Evolutionary conservation across 1,140 invertebrate species (phyloP), one percentile per base, ranked within the genome.

Genomic region (Lordiphosa clarofinis): DNA sequence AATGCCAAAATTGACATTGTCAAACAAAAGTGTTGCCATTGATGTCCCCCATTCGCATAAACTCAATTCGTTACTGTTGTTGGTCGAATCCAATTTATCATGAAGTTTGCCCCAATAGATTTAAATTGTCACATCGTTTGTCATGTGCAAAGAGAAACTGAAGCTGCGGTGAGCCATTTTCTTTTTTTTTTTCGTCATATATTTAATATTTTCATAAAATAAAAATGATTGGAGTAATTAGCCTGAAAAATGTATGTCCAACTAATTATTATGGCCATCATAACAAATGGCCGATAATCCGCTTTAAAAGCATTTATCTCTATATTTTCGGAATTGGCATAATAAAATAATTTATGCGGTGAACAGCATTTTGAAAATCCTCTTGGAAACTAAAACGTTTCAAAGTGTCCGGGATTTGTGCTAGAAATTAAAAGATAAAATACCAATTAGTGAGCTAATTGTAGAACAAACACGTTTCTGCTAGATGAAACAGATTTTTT

Each of bases 91-190:
- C 72, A 81, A 81, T 81, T 81, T 82, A 81, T 81, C 76, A 81
- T 54, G 54, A 40, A 46, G 59, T 56, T 60, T 53, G 67, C 78
- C 72, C 76, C 76, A 72, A 81, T 81, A 76, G 76, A 82, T 82
- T 81, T 81, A 75, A 81, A 81, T 81, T 81, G 76, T 81, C 76
- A 75, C 72, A 75, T 81, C 76, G 72, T 81, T 81, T 82, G 79
- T 81, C 75, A 81, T 68, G 54, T 42, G 58, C 42, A 43, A 43
- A 9, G 33, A 37, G 39, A 56, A 56, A 13, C 33, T 67, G 64
- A 52, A 13, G 37, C 63, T 36, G 37, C 15, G 44, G 63, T 46
- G 48, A 43, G 37, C 39, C 52, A 56, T 1, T 1, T 3, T 4
- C 2, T 3, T 24, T 44, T 39, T 67, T 47, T 52, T 44, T 39